Evolutionary conservation across 2,888 invertebrate genomes (phyloP).

Genomic region (Troides aeacus): DNA sequence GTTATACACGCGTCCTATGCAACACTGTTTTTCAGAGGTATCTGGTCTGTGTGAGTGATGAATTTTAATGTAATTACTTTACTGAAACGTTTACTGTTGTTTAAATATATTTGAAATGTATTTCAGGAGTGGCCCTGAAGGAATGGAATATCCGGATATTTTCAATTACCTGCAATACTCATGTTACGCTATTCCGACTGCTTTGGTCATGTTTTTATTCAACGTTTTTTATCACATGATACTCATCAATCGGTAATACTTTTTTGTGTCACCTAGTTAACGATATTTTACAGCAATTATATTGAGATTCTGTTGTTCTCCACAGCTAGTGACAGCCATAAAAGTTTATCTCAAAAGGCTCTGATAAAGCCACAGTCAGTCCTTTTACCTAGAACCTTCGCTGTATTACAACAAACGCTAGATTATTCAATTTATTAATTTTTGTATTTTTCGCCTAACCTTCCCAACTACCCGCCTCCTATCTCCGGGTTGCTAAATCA

Average conservation of each 20-base stretch:
- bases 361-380: too few relatives aligned
- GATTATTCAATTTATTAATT: too few relatives aligned
- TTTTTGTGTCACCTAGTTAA: neutral
- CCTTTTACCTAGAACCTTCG: too few relatives aligned
- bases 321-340: too few relatives aligned
- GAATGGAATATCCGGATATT: slow-evolving; percentile 48
- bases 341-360: too few relatives aligned
- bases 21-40: slow-evolving; percentile 24
- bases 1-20: slow-evolving; percentile 21
- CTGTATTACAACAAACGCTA: too few relatives aligned
- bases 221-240: slow-evolving; percentile 49
- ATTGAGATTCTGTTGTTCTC: too few relatives aligned
- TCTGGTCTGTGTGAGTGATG: slow-evolving; percentile 21
- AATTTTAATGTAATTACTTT: neutral
- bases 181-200: slow-evolving; percentile 53
- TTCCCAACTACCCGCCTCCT: too few relatives aligned
- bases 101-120: slow-evolving; percentile 9
- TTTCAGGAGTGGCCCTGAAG: slow-evolving; percentile 35
- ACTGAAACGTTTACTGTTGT: too few relatives aligned
- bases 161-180: slow-evolving; percentile 63
- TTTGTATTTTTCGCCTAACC: too few relatives aligned
- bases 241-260: slow-evolving; percentile 44
- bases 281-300: too few relatives aligned
- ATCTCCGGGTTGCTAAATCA: too few relatives aligned
- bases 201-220: slow-evolving; percentile 48